Base-by-base conservation (phyloP, 2,797 vertebrate species). In the Pogonophryne albipinna region DNA sequence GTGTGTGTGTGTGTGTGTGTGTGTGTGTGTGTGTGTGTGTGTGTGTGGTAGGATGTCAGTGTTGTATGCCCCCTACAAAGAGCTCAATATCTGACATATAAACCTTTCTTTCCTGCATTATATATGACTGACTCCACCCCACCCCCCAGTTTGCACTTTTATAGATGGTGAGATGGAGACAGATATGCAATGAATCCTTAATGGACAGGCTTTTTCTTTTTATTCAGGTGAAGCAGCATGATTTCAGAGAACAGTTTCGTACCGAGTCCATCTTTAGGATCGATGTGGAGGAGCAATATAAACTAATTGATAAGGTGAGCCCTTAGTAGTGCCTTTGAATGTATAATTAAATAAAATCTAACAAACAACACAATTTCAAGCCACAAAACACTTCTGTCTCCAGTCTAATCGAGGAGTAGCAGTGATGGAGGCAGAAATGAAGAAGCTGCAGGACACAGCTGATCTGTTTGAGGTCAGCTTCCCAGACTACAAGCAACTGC, bases 241-340 rank as follows among this genome's bases (percentile, higher is more conserved):
- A 96, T 52, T 96, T 96, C 89, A 95, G 96, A 92, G 97, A 96
- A 66, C 87, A 84, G 58, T 96, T 96, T 88, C 90, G 90, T 56
- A 91, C 90, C 14, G 95, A 96, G 80, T 61, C 88, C 17, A 90
- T 95, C 83, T 95, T 95, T 89, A 93, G 63, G 55, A 93, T 93
- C 82, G 88, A 74, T 78, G 85, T 89, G 84, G 76, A 93, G 70
- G 89, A 94, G 76, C 91, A 91, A 45, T 96, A 96, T 86, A 91
- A 90, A 79, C 80, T 92, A n/a, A 88, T 94, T 38, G 93, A 95
- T 80, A 94, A 94, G 79, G 93, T 96, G 86, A 86, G 78, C 57
- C 4, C 13, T 14, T 4, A 65, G 16, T 31, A 41, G 46, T 17
- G 14, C 6, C 17, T 16, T 10, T 20, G 2, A 55, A 13, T 49